A percentile compares a stretch with the other conserved stretches of the same genome.
These are phyloP conservation scores for Mylabris phalerata DNA, from an alignment of 1,140 invertebrate species.

Conservation along the genomic window DNA sequence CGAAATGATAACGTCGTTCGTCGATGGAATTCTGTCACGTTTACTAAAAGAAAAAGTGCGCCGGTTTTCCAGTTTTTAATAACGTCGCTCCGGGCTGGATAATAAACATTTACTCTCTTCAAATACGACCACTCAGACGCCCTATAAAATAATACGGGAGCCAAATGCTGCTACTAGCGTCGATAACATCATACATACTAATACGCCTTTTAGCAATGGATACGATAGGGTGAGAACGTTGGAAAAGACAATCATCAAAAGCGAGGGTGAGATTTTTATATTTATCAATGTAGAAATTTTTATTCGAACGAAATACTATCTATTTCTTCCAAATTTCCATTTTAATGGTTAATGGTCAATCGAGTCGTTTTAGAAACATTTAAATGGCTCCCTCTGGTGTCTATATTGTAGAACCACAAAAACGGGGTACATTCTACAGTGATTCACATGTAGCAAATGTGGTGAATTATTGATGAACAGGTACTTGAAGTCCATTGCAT, in stretches of 20 bases:
- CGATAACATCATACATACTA: conserved; percentile 22
- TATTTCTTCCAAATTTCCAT: no score
- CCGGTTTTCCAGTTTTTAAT: conserved; percentile 24
- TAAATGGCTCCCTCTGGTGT: no score
- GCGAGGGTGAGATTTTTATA: no score
- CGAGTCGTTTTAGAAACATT: no score
- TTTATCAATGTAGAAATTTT: no score
- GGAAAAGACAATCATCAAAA: no score
- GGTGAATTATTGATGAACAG: conserved; percentile 36
- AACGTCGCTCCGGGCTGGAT: conserved; percentile 22
- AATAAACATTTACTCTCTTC: conserved; percentile 27
- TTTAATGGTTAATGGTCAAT: no score
- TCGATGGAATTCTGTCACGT: conserved; percentile 24
- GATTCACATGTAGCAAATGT: conserved; percentile 28
- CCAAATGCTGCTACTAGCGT: not conserved
- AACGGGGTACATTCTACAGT: conserved; percentile 1
- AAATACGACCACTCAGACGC: conserved; percentile 24
- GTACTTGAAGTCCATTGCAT: conserved; percentile 32
- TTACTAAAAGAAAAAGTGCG: conserved; percentile 9
- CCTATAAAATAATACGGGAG: conserved; percentile 26
- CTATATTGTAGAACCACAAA: no score
- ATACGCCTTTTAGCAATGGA: conserved; percentile 10
- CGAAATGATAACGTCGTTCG: no score
- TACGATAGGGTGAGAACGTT: no score
- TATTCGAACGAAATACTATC: no score